A percentile compares a stretch with the other conserved stretches of the same genome.
phyloP scores from a whole-genome alignment of 2,797 vertebrate genomes.

The Sciaenops ocellatus region DNA sequence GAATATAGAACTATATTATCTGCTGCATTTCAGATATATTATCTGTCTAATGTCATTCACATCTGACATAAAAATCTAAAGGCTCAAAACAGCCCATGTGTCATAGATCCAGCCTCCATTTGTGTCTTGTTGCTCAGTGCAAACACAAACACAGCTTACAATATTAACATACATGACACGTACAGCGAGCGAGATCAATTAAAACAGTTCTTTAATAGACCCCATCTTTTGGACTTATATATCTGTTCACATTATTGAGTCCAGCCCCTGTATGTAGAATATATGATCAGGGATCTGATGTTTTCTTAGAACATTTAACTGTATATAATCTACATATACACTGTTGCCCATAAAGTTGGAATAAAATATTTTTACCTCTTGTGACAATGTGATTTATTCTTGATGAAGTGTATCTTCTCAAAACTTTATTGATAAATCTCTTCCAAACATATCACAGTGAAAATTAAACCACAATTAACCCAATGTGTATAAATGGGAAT shows the following conservation, averaged over 20 bases:
- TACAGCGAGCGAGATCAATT: not conserved
- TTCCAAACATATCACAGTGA: too few relatives aligned
- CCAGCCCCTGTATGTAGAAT: not conserved
- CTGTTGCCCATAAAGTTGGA: too few relatives aligned
- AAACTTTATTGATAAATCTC: too few relatives aligned
- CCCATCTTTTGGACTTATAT: not conserved
- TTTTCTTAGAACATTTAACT: not conserved
- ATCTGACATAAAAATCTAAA: slow-evolving; percentile 8
- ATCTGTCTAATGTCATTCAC: not conserved
- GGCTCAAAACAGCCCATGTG: not conserved
- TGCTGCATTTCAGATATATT: not conserved
- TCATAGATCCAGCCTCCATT: slow-evolving; percentile 3
- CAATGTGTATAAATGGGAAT: too few relatives aligned
- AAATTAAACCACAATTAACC: too few relatives aligned
- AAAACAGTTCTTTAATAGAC: not conserved
- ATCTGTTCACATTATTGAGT: not conserved
- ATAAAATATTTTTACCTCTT: too few relatives aligned
- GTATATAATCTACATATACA: not conserved
- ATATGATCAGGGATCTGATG: not conserved
- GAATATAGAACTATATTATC: not conserved
- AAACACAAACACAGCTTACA: not conserved
- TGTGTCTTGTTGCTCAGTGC: not conserved
- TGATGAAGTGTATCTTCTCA: too few relatives aligned
- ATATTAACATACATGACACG: not conserved
- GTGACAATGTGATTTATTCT: too few relatives aligned